These are phyloP conservation scores for Sinocyclocheilus rhinocerous DNA, from an alignment of 2,113 vertebrate species.

Conservation along the genomic window DNA sequence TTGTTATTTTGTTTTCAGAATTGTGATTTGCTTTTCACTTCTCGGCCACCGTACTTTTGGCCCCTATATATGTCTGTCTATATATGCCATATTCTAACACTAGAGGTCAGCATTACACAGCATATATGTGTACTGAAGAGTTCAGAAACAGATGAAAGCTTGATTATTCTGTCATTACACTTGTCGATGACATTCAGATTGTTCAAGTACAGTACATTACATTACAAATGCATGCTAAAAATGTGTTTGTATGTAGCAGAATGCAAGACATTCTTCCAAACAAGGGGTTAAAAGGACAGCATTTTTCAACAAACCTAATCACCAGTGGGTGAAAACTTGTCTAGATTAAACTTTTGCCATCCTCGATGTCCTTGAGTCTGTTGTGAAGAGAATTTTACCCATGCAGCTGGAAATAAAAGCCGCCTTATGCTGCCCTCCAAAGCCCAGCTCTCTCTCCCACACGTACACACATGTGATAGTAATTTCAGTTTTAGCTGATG, in stretches of 20 bases:
- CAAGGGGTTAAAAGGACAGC: background rate
- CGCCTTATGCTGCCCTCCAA: no score
- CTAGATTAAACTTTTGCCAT: background rate
- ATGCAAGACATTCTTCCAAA: background rate
- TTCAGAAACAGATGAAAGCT: background rate
- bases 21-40: no score
- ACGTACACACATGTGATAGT: constrained; percentile 32
- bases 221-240: background rate
- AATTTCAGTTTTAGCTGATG: constrained; percentile 34
- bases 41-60: no score
- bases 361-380: background rate
- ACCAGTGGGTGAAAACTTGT: background rate
- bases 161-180: background rate
- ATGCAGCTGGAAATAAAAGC: background rate
- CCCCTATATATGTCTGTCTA: background rate
- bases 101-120: constrained; percentile 49
- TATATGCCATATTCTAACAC: constrained; percentile 29
- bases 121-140: background rate
- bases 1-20: no score
- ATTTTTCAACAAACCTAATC: background rate
- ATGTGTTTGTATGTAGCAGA: background rate
- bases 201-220: background rate
- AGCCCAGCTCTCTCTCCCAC: background rate
- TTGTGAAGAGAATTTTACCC: background rate
- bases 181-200: background rate